A percentile compares a stretch with the other conserved stretches of the same genome.
phyloP scores from a whole-genome alignment of 2,888 invertebrate species.

The Melipona bicolor region DNA sequence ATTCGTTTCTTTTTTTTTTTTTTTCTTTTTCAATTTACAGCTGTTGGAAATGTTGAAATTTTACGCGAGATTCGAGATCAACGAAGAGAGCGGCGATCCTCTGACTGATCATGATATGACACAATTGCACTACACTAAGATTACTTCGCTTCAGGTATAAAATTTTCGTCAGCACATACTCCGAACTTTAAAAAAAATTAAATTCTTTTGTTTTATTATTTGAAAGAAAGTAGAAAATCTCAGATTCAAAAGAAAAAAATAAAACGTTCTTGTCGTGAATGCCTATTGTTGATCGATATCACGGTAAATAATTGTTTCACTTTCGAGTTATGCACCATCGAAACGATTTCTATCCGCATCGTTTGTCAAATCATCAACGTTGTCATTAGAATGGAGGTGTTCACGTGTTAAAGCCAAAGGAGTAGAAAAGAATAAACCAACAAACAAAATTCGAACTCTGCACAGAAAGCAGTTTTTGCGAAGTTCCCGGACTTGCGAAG shows the following conservation, averaged over 20 bases:
- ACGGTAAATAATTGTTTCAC: neutral
- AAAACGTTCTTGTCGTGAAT: neutral
- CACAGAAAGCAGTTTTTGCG: constrained; percentile 95
- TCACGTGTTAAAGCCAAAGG: constrained; percentile 24
- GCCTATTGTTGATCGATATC: neutral
- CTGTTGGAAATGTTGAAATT: constrained; percentile 97
- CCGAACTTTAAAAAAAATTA: neutral
- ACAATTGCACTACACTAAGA: constrained; percentile 95
- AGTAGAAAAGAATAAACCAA: constrained; percentile 32
- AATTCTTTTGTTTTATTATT: neutral
- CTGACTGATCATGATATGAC: constrained; percentile 97
- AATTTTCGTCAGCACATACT: neutral
- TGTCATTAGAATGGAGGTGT: constrained; percentile 31
- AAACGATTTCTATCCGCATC: neutral
- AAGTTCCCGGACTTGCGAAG: constrained; percentile 94
- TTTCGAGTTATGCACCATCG: neutral
- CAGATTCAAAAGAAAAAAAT: too few relatives aligned
- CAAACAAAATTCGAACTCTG: constrained; percentile 44
- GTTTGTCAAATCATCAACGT: constrained; percentile 23
- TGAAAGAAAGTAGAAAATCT: too few relatives aligned
- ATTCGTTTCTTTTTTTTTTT: neutral
- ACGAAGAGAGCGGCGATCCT: constrained; percentile 97
- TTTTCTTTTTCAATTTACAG: constrained; percentile 85
- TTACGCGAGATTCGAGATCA: constrained; percentile 98
- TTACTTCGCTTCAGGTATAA: constrained; percentile 93